These are phyloP conservation scores for Salvelinus sp. DNA, from an alignment of 2,113 vertebrate species.

Conservation along the genomic window DNA sequence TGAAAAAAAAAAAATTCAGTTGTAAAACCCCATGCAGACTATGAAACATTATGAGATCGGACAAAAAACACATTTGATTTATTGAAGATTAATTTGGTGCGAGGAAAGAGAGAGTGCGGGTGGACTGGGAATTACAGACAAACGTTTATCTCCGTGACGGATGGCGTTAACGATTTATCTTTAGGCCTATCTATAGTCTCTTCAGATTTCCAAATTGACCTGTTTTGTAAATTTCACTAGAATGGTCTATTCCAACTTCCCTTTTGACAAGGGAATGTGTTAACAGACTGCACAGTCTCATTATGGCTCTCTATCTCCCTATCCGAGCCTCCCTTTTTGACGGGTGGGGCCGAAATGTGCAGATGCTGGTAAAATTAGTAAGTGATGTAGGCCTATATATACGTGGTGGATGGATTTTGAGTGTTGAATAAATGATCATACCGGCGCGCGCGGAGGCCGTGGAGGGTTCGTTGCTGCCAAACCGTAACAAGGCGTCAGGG, in stretches of 20 bases:
- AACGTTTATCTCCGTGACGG: conserved; percentile 52
- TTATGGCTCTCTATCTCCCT: conserved; percentile 66
- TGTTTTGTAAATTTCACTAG: conserved; percentile 52
- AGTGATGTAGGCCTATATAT: conserved; percentile 81
- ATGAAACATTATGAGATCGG: conserved; percentile 36
- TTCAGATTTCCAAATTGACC: conserved; percentile 52
- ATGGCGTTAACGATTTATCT: conserved; percentile 47
- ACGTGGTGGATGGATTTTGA: conserved; percentile 77
- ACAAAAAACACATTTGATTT: conserved; percentile 44
- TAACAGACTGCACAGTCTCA: conserved; percentile 74
- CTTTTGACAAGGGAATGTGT: conserved; percentile 75
- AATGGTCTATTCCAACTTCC: conserved; percentile 63
- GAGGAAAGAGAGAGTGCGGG: neutral
- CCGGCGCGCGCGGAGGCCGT: conserved; percentile 42
- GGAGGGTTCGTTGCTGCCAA: conserved; percentile 77
- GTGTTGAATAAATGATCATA: conserved; percentile 88
- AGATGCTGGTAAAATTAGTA: conserved; percentile 85
- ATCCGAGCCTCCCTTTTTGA: conserved; percentile 54
- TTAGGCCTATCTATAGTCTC: conserved; percentile 40
- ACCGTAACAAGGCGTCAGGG: conserved; percentile 94
- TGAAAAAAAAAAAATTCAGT: conserved; percentile 23
- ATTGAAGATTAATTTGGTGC: conserved; percentile 38
- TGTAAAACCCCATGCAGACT: conserved; percentile 25
- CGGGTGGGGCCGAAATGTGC: conserved; percentile 75
- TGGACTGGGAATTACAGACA: conserved; percentile 5